Base-by-base conservation (phyloP, 2,113 vertebrate species). In the Boulengeromyrus knoepffleri region DNA sequence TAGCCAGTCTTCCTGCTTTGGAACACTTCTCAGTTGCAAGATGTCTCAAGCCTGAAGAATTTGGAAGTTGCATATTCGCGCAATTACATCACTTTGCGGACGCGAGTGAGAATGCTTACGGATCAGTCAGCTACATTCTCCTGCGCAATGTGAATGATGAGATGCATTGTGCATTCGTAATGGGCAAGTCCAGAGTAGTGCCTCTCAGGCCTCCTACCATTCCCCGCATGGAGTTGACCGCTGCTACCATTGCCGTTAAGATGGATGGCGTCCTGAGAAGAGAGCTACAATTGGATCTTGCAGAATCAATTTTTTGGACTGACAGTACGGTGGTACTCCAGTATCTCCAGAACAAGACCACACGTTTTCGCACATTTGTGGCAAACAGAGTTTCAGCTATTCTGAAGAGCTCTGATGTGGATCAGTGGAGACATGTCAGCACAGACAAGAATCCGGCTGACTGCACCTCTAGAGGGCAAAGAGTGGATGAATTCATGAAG, bases 51-150 rank as follows among this genome's bases (percentile, higher is more conserved):
- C 62, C 85, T 39, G 86, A 21, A 50, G 31, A 10, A 5, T 89
- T 83, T 3, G 19, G 88, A 49, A 42, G 80, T 21, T 9, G 36
- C 8, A 21, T 36, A 10, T 15, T 39, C 6, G 70, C 88, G 19
- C 86, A 90, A 27, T 47, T 90, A 3, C 49, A 90, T 80, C 62
- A 90, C 85, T 90, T 90, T 31, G 21, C 62, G 3, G 90, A 88
- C 88, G 62, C 46, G 7, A 90, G 66, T 77, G 42, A 88, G 42
- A 46, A 88, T 49, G 84, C 53, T 0, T 52, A 89, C 31, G 46
- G 66, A 36, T 31, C 88, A 52, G 88, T 80, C 10, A 45, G 47
- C 5, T 90, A 90, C 36, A n/a, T 88, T 36, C 24, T 46, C 13
- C n/a, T 52, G 49, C 42, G 39, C n/a, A 90, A 53, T 17, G 46